Evolutionary conservation across 2,113 vertebrate genomes (phyloP).

Genomic region (Psettodes erumei): DNA sequence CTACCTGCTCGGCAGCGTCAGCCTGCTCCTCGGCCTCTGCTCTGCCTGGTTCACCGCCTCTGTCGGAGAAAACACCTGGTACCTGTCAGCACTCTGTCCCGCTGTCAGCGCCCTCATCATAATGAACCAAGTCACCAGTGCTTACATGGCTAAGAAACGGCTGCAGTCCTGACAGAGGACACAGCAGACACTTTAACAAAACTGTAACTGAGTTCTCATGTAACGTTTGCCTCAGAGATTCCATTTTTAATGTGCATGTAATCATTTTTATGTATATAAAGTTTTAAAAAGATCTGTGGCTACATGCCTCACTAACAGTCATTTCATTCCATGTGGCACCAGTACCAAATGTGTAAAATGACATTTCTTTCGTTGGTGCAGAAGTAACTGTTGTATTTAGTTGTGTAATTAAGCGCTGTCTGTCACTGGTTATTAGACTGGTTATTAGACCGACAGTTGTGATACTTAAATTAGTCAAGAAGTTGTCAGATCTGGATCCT

Average conservation of each 20-base stretch:
- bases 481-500: too few relatives aligned
- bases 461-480: too few relatives aligned
- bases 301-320: neutral
- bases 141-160: conserved; percentile 92
- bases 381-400: too few relatives aligned
- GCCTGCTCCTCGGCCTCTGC: conserved; percentile 90
- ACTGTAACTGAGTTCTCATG: neutral
- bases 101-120: conserved; percentile 87
- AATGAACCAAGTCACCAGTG: conserved; percentile 94
- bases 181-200: neutral
- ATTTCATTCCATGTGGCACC: neutral
- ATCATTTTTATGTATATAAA: neutral
- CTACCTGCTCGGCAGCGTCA: conserved; percentile 89
- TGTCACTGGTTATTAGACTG: too few relatives aligned
- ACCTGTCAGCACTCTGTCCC: conserved; percentile 87
- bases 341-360: neutral
- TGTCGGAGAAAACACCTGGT: conserved; percentile 86
- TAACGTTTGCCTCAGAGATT: neutral
- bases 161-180: conserved; percentile 85
- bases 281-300: neutral
- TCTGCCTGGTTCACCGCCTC: conserved; percentile 90
- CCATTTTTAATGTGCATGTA: neutral
- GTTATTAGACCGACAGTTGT: too few relatives aligned
- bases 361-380: neutral
- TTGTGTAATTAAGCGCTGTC: too few relatives aligned